Percentiles rank a stretch among this genome's conserved stretches.
phyloP scores from a whole-genome alignment of 1,140 invertebrate species.

The Drosophila ogumai region DNA sequence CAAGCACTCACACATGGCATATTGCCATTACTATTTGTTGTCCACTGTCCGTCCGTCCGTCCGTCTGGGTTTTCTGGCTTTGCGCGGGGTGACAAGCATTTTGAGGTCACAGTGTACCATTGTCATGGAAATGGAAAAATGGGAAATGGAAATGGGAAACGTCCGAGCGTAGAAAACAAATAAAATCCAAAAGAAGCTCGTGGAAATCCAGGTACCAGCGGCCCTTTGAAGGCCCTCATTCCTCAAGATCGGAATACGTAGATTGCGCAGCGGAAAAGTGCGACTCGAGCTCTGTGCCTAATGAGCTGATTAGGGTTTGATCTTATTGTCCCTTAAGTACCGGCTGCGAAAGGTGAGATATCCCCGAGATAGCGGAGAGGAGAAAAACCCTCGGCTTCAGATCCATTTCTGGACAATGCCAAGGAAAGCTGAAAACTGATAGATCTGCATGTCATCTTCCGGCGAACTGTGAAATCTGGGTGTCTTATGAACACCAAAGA shows the following conservation, averaged over 20 bases:
- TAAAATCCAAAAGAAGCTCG: slow-evolving; percentile 21
- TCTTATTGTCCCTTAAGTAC: slow-evolving; percentile 31
- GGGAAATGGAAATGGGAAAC: slow-evolving; percentile 40
- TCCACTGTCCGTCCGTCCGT: slow-evolving; percentile 21
- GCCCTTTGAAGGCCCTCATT: slow-evolving; percentile 14
- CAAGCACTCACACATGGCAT: slow-evolving; percentile 21
- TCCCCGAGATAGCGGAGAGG: slow-evolving; percentile 13
- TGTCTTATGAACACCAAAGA: slow-evolving; percentile 3
- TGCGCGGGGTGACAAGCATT: slow-evolving; percentile 54
- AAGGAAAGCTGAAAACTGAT: slow-evolving; percentile 8
- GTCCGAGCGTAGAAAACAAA: slow-evolving; percentile 42
- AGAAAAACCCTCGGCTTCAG: slow-evolving; percentile 5
- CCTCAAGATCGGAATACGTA: slow-evolving; percentile 11
- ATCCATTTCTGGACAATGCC: slow-evolving; percentile 10
- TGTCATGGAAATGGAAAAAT: slow-evolving; percentile 58
- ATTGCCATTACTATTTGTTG: slow-evolving; percentile 42
- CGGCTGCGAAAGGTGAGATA: slow-evolving; percentile 23
- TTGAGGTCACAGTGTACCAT: slow-evolving; percentile 74
- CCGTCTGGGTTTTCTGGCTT: slow-evolving; percentile 25
- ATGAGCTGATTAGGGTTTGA: slow-evolving; percentile 49
- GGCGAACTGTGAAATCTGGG: slow-evolving; percentile 20
- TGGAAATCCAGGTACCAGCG: slow-evolving; percentile 32
- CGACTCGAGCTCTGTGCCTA: slow-evolving; percentile 27
- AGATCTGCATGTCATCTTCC: slow-evolving; percentile 23
- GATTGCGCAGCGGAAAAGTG: slow-evolving; percentile 33